These are phyloP conservation scores for Tokudaia muenninki DNA, from an alignment of 2,797 vertebrate species.

Conservation along the genomic window DNA sequence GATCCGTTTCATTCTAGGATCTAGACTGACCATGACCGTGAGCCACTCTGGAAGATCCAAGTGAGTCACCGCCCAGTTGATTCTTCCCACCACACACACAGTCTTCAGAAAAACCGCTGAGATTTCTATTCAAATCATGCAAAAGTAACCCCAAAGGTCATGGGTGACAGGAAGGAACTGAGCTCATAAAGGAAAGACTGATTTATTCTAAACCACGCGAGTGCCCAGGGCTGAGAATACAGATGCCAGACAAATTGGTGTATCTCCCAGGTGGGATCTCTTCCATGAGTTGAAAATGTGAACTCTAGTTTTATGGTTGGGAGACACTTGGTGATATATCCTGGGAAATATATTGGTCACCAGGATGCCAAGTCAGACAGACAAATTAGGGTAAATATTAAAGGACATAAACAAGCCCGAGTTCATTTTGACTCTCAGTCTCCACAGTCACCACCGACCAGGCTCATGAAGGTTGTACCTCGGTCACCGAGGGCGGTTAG, in stretches of 20 bases:
- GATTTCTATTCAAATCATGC: not conserved
- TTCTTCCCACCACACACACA: not conserved
- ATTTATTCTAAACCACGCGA: not conserved
- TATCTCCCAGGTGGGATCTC: not conserved
- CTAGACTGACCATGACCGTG: not conserved
- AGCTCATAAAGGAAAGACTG: not conserved
- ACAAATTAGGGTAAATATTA: not conserved
- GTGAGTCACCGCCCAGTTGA: not conserved
- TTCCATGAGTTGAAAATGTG: not conserved
- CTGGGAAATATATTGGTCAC: not conserved
- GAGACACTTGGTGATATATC: not conserved
- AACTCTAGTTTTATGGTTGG: not conserved
- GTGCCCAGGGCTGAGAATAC: not conserved
- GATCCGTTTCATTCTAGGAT: not conserved
- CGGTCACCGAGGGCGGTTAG: not conserved
- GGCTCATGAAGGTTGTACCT: not conserved
- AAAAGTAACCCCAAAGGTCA: not conserved
- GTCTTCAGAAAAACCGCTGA: not conserved
- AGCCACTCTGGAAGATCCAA: not conserved
- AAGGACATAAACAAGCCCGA: not conserved
- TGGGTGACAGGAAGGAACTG: not conserved
- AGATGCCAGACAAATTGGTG: not conserved
- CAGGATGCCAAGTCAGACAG: not conserved
- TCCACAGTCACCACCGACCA: not conserved
- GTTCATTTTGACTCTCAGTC: not conserved